Evolutionary conservation across 2,113 vertebrate species (phyloP).

Genomic region (Ascaphus truei): DNA sequence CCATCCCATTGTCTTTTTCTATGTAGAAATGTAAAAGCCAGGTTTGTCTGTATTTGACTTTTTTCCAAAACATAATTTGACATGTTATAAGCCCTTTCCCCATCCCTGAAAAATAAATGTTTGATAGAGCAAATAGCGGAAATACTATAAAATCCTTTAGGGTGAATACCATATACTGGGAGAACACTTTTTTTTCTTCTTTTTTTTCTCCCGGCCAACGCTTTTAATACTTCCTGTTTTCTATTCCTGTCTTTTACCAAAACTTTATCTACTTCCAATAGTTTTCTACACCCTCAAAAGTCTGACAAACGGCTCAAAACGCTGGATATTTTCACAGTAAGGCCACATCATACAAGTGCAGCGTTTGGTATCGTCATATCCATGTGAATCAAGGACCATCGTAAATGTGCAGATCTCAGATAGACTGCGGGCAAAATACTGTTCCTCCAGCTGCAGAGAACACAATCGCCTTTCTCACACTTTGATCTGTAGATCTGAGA

Average conservation of each 20-base stretch:
- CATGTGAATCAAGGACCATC: neutral
- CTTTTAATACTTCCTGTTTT: neutral
- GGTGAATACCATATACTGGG: no score
- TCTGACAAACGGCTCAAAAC: neutral
- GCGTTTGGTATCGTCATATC: neutral
- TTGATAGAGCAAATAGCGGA: no score
- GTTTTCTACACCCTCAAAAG: neutral
- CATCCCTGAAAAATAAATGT: no score
- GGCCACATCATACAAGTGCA: neutral
- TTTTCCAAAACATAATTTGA: no score
- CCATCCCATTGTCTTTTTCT: no score
- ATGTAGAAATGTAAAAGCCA: no score
- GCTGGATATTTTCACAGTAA: neutral
- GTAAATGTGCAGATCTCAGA: neutral
- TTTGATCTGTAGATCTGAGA: constrained; percentile 32
- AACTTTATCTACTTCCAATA: neutral
- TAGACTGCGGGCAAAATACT: neutral
- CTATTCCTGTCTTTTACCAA: neutral
- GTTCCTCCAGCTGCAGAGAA: neutral
- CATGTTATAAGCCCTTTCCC: no score
- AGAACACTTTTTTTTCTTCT: no score
- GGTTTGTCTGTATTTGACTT: no score
- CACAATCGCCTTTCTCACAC: neutral
- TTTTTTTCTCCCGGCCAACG: neutral
- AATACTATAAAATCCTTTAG: no score